phyloP scores from a whole-genome alignment of 2,888 invertebrate genomes.

The Lasioglossum malachurum region DNA sequence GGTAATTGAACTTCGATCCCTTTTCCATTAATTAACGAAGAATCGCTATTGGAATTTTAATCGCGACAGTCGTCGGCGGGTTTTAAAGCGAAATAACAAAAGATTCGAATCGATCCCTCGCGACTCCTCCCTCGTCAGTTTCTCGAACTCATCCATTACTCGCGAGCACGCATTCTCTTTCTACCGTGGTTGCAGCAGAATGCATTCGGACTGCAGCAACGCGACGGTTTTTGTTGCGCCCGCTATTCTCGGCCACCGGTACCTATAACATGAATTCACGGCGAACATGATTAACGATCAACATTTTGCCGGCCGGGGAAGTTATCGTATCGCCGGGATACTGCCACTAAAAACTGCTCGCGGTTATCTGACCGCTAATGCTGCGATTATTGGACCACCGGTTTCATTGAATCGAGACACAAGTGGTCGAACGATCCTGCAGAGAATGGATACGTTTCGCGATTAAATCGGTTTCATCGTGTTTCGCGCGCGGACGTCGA shows the following conservation, averaged over 20 bases:
- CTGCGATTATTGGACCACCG: constrained; percentile 41
- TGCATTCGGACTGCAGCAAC: not conserved
- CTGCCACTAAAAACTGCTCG: constrained; percentile 48
- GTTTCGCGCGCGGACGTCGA: not conserved
- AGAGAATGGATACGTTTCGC: not conserved
- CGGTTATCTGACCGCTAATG: constrained; percentile 54
- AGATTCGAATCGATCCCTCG: not conserved
- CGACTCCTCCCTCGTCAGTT: not conserved
- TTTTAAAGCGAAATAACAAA: not conserved
- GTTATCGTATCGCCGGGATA: constrained; percentile 56
- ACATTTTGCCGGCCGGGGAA: constrained; percentile 47
- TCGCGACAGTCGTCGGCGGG: not conserved
- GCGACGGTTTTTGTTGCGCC: constrained; percentile 33
- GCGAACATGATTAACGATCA: constrained; percentile 59
- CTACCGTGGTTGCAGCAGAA: not conserved
- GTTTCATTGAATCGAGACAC: not conserved
- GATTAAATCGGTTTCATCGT: not conserved
- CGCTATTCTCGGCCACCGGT: constrained; percentile 1
- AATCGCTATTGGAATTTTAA: constrained; percentile 1
- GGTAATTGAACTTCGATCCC: not conserved
- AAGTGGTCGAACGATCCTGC: not conserved
- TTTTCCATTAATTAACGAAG: not conserved
- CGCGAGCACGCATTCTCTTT: not conserved
- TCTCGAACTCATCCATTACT: not conserved
- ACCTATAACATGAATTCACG: constrained; percentile 49